Base-by-base conservation (phyloP, 2,797 vertebrate species). In the Ctenosaura bakeri region DNA sequence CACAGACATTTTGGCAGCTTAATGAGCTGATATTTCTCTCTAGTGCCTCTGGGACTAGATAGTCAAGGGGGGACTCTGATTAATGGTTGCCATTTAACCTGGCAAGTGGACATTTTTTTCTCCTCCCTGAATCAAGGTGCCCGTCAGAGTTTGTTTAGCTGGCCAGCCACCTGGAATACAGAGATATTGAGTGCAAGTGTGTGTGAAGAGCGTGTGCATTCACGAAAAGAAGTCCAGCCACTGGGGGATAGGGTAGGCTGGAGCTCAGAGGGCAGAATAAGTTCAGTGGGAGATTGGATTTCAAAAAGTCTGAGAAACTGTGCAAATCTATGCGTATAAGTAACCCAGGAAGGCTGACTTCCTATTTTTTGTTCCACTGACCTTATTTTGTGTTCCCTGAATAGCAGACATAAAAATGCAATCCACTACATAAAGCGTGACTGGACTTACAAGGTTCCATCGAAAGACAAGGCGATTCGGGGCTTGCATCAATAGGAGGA, bases 91-190 rank as follows among this genome's bases (percentile, higher is more conserved):
- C 71, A 77, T 77, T 62, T 77, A 76, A 76, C 76, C n/a, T 9
- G n/a, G 54, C 52, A 62, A 35, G 71, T 6, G 50, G 12, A 1
- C 69, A 24, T 29, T 77, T 76, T 42, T 46, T 46, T 4, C 42
- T 4, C 0, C 54, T 14, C 56, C 64, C 7, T 20, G 29, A 85
- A n/a, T 50, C 26, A 71, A 85, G 18, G 42, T 50, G 26, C 16
- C 83, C 64, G 50, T 85, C 42, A 85, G 22, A 50, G 46, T 69
- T 85, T 29, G 29, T 76, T 86, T 76, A 59, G 73, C 50, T 86
- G n/a, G n/a, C 35, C 85, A 77, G 24, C 73, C 85, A 86, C 54
- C 14, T 35, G 71, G 85, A 54, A 76, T 76, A 24, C 29, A 18
- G 35, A 77, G 52, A 35, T 38, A 76, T 18, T 50, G 16, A 66